phyloP scores from a whole-genome alignment of 2,888 invertebrate species.

The Noctua comes region DNA sequence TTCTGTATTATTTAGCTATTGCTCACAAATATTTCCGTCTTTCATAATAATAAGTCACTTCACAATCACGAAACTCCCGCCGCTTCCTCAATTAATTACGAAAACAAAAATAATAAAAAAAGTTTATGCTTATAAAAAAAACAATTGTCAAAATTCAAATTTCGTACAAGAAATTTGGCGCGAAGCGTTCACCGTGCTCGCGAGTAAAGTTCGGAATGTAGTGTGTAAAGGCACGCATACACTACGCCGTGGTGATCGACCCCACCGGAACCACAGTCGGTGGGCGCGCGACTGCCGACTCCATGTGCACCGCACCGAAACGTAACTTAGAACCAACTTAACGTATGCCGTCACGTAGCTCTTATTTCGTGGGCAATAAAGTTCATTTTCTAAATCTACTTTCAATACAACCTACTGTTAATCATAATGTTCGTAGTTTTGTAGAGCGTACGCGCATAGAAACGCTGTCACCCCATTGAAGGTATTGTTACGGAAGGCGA shows the following conservation, averaged over 20 bases:
- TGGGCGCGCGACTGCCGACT: slow-evolving; percentile 87
- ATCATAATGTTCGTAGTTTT: slow-evolving; percentile 84
- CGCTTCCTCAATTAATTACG: slow-evolving; percentile 7
- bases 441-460: slow-evolving; percentile 87
- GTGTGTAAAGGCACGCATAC: slow-evolving; percentile 82
- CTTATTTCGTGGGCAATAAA: slow-evolving; percentile 50
- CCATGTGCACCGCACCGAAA: slow-evolving; percentile 89
- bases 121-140: background rate
- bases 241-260: slow-evolving; percentile 86
- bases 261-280: slow-evolving; percentile 90
- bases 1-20: slow-evolving; percentile 36
- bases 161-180: slow-evolving; percentile 75
- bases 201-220: slow-evolving; percentile 78
- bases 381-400: slow-evolving; percentile 60
- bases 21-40: slow-evolving; percentile 33
- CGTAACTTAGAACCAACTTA: slow-evolving; percentile 78
- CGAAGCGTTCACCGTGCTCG: slow-evolving; percentile 77
- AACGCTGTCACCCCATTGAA: slow-evolving; percentile 83
- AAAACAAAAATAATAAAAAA: slow-evolving; percentile 24
- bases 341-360: slow-evolving; percentile 56
- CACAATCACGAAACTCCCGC: slow-evolving; percentile 42
- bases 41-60: slow-evolving; percentile 56
- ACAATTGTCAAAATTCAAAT: slow-evolving; percentile 65
- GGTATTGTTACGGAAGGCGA: slow-evolving; percentile 81
- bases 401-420: slow-evolving; percentile 68